A percentile compares a stretch with the other conserved stretches of the same genome.
These are phyloP conservation scores for Pipistrellus pygmaeus DNA, from an alignment of 2,797 vertebrate species.

Conservation along the genomic window DNA sequence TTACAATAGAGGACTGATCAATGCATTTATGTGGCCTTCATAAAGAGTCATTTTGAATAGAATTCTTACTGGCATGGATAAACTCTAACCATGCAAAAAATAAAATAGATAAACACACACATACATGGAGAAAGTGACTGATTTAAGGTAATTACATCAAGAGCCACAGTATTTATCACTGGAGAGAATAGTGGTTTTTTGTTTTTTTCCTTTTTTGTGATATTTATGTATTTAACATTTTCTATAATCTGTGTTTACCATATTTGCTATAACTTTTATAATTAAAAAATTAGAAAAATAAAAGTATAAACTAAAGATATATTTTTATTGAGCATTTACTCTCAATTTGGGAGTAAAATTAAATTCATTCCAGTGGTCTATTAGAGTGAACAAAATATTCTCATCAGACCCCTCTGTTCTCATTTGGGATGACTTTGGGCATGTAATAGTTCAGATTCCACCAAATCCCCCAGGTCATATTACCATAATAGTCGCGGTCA, in stretches of 20 bases:
- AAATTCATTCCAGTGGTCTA: background rate
- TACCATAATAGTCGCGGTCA: background rate
- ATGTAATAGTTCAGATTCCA: background rate
- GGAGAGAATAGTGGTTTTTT: background rate
- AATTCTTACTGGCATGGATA: background rate
- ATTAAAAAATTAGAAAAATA: constrained; percentile 48
- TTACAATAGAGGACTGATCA: background rate
- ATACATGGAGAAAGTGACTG: background rate
- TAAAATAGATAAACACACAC: background rate
- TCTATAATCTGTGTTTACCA: background rate
- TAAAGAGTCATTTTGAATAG: background rate
- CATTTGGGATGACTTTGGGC: background rate
- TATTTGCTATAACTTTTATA: constrained; percentile 30
- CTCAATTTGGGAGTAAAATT: background rate
- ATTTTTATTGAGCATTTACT: background rate
- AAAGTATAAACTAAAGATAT: background rate
- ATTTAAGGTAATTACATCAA: background rate
- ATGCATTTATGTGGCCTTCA: background rate
- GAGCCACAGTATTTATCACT: background rate
- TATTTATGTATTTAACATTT: background rate
- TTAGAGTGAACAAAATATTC: background rate
- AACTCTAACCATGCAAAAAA: background rate
- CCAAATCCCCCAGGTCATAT: background rate
- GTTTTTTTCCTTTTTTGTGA: background rate
- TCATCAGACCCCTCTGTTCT: background rate